A percentile compares a stretch with the other conserved stretches of the same genome.
These are phyloP conservation scores for Eupeodes latifasciatus DNA, from an alignment of 2,888 invertebrate species.

Conservation along the genomic window DNA sequence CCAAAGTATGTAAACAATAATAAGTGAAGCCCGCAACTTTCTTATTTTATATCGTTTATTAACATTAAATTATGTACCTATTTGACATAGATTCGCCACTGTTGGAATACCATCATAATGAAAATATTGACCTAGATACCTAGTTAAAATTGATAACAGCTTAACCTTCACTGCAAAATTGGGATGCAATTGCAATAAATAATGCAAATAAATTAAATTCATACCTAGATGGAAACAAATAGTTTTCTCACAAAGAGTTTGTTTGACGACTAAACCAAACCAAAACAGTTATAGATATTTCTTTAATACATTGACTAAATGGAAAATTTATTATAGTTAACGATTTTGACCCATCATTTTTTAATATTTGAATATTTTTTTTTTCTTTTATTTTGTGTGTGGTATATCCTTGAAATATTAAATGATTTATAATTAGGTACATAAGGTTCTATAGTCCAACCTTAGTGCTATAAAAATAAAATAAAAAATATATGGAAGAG, in stretches of 20 bases:
- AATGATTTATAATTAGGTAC: not conserved
- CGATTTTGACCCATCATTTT: too few species aligned
- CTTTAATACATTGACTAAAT: not conserved
- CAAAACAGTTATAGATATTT: not conserved
- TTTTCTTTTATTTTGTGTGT: not conserved
- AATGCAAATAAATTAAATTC: slow-evolving; percentile 16
- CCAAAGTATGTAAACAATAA: too few species aligned
- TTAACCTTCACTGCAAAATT: slow-evolving; percentile 1
- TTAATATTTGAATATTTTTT: too few species aligned
- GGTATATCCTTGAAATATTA: not conserved
- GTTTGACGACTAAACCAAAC: not conserved
- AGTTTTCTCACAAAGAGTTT: not conserved
- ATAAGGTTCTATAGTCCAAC: not conserved
- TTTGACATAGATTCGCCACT: not conserved
- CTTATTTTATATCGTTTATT: too few species aligned
- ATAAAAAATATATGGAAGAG: not conserved
- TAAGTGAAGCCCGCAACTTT: too few species aligned
- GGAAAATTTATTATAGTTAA: too few species aligned
- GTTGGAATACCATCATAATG: slow-evolving; percentile 15
- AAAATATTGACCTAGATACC: slow-evolving; percentile 8
- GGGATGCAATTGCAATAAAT: not conserved
- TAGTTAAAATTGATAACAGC: not conserved
- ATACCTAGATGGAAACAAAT: not conserved
- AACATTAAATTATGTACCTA: too few species aligned
- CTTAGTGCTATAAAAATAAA: too few species aligned